Evolutionary conservation across 2,113 vertebrate species (phyloP), one percentile per base, ranked within the genome.

Genomic region (Haplotaxodon microlepis): DNA sequence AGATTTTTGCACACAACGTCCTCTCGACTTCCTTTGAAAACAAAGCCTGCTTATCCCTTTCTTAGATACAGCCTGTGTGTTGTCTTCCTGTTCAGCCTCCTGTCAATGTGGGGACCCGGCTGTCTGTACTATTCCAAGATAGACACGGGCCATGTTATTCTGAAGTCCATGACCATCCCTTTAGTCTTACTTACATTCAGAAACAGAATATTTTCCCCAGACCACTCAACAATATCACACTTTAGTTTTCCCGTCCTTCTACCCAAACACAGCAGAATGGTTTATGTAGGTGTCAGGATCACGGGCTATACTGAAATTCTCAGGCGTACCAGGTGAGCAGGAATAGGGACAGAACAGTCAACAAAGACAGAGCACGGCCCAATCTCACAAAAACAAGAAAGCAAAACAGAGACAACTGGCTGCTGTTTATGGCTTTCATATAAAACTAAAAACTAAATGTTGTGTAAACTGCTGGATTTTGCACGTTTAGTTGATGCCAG

Each of bases 131-230:
- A 27, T 47, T 17, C 69, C 21, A 47, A 45, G 0, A 73, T 17
- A 73, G 8, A 27, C 69, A 11, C 8, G 0, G 69, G 38, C 8
- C 21, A 1, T 73, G 69, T 42, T 47, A 76, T 11, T 17, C 69
- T 73, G 13, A 73, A 45, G 69, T 27, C 38, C 8, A 73, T 7
- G 21, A 73, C 21, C 69, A 73, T 45, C 14, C 69, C 14, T 73
- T 45, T 73, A 45, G 21, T 73, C 9, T 73, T 73, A 45, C 21
- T 73, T 73, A 73, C 69, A 40, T 69, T 69, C n/a, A 73, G 40
- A 76, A 76, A 29, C 69, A 47, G 24, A 47, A 2, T 47, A 27
- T 73, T 47, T 73, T 11, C 21, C 40, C 69, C 69, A 73, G 71
- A 47, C 14, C 14, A 29, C 0, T 31, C 71, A 29, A 29, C 9